Percentiles rank a stretch among this genome's conserved stretches.
phyloP scores from a whole-genome alignment of 1,140 invertebrate genomes.

The Danaus melanippus region DNA sequence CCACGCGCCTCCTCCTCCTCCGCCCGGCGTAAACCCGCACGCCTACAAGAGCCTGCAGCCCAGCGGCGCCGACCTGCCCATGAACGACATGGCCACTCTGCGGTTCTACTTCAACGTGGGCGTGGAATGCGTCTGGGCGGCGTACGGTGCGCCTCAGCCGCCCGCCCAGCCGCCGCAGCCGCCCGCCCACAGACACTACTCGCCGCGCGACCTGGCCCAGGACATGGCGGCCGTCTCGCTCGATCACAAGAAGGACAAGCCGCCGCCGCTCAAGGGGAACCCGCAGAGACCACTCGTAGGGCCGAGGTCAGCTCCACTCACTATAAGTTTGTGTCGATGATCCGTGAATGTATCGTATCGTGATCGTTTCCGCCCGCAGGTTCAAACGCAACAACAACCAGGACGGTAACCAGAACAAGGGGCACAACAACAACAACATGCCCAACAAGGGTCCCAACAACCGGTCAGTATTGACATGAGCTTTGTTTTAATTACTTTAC shows the following conservation, averaged over 20 bases:
- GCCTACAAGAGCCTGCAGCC: constrained; percentile 68
- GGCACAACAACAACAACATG: constrained; percentile 38
- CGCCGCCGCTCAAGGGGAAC: constrained; percentile 27
- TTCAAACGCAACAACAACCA: constrained; percentile 52
- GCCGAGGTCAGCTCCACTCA: constrained; percentile 31
- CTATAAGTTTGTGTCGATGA: too few relatives aligned
- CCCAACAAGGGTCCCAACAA: constrained; percentile 48
- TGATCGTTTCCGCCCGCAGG: constrained; percentile 20
- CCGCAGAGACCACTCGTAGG: constrained; percentile 47
- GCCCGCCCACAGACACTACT: constrained; percentile 35
- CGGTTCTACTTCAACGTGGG: constrained; percentile 80
- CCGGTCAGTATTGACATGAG: constrained; percentile 25
- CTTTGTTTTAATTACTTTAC: too few relatives aligned
- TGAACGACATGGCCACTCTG: constrained; percentile 74
- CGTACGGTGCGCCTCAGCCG: constrained; percentile 40
- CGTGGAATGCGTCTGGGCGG: constrained; percentile 70
- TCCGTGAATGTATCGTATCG: too few relatives aligned
- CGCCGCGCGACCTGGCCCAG: constrained; percentile 35
- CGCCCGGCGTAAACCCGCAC: constrained; percentile 63
- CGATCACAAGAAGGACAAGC: constrained; percentile 47
- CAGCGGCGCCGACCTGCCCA: constrained; percentile 74
- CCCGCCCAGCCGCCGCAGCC: constrained; percentile 23
- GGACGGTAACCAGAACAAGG: constrained; percentile 42
- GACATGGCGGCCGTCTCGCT: constrained; percentile 20
- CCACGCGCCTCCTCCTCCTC: constrained; percentile 34